These are phyloP conservation scores for Oxyura jamaicensis DNA, from an alignment of 2,113 vertebrate genomes.

Conservation along the genomic window DNA sequence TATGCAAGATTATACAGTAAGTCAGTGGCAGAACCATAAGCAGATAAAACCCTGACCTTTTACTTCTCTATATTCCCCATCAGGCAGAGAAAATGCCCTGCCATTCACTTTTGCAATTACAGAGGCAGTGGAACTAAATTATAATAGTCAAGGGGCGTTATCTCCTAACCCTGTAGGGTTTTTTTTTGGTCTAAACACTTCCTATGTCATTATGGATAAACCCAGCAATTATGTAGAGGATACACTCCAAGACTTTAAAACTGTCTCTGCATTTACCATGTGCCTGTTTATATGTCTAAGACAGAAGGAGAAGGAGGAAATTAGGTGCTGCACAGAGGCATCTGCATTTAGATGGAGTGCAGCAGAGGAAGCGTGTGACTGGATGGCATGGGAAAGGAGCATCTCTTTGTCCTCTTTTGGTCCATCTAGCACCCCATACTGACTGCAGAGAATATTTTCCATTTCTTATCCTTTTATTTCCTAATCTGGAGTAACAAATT, in stretches of 20 bases:
- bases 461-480: background rate
- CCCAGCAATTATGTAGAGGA: background rate
- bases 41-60: conserved; percentile 24
- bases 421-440: background rate
- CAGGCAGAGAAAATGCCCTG: conserved; percentile 25
- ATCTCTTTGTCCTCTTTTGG: background rate
- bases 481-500: background rate
- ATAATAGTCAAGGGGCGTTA: background rate
- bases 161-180: background rate
- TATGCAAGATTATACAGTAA: background rate
- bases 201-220: conserved; percentile 48
- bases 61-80: background rate
- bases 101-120: conserved; percentile 39
- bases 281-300: background rate
- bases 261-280: background rate
- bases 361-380: background rate
- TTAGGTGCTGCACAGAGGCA: background rate
- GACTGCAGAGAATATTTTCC: background rate
- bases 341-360: background rate
- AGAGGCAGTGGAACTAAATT: conserved; percentile 35
- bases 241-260: background rate
- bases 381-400: background rate
- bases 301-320: background rate
- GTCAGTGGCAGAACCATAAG: background rate
- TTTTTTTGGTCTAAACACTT: background rate